These are phyloP conservation scores for Choristoneura fumiferana DNA, from an alignment of 1,140 invertebrate genomes.

Conservation along the genomic window DNA sequence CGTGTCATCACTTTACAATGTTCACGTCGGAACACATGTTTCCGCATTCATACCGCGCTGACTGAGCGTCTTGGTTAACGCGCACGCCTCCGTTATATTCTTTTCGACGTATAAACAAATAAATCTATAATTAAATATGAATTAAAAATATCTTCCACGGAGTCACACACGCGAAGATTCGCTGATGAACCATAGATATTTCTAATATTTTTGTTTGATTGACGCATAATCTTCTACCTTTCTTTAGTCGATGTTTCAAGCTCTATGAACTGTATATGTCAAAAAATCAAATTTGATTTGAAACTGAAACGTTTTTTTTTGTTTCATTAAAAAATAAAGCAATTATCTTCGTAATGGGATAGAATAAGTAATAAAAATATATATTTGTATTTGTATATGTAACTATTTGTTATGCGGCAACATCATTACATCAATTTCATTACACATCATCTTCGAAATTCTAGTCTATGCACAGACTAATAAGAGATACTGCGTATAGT, in stretches of 20 bases:
- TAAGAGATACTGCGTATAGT: no score
- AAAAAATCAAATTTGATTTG: background rate
- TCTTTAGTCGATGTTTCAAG: conserved; percentile 36
- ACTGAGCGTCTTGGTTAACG: conserved; percentile 42
- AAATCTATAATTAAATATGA: conserved; percentile 69
- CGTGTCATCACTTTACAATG: conserved; percentile 60
- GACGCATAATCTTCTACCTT: conserved; percentile 60
- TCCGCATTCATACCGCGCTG: conserved; percentile 45
- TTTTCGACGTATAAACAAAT: conserved; percentile 55
- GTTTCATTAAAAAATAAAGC: no score
- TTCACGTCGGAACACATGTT: conserved; percentile 77
- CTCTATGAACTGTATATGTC: conserved; percentile 4
- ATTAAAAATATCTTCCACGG: conserved; percentile 69
- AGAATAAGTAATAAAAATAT: no score
- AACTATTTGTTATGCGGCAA: conserved; percentile 31
- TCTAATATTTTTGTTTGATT: conserved; percentile 46
- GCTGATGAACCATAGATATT: conserved; percentile 61
- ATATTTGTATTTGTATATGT: no score
- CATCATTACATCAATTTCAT: conserved; percentile 50
- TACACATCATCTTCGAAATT: conserved; percentile 76
- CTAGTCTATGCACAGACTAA: no score
- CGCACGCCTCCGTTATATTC: conserved; percentile 51
- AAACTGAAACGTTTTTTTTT: background rate
- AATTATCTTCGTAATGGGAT: no score
- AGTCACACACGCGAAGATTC: conserved; percentile 71